Percentiles rank a stretch among this genome's conserved stretches.
Conservation (phyloP, 2,113 vertebrate genomes). For the Macrotis lagotis region DNA sequence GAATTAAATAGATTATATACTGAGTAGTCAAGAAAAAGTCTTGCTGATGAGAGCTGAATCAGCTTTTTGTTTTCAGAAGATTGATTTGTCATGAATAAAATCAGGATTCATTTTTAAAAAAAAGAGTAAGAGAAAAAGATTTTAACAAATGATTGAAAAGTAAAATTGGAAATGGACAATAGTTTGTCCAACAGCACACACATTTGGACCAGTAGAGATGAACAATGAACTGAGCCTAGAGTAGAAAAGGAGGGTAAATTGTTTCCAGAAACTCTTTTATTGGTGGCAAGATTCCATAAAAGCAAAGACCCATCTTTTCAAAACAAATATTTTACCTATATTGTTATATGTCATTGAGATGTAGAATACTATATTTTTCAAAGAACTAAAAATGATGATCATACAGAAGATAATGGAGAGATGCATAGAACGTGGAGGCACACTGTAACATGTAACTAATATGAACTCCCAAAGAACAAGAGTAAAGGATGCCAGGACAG, state of each 20-base stretch:
- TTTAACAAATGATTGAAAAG: neutral
- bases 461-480: neutral
- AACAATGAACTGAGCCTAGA: neutral
- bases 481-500: too few species aligned
- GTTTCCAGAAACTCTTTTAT: neutral
- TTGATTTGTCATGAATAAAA: neutral
- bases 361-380: neutral
- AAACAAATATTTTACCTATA: neutral
- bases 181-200: neutral
- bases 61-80: neutral
- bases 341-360: neutral
- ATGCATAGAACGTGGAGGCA: too few species aligned
- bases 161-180: neutral
- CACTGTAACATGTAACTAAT: neutral
- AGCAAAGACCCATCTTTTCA: neutral
- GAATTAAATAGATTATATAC: neutral
- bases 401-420: neutral
- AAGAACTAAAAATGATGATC: neutral
- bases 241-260: neutral
- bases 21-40: neutral
- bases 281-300: neutral
- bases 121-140: neutral
- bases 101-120: neutral
- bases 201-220: neutral
- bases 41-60: neutral